Evolutionary conservation across 2,113 vertebrate species (phyloP).

Genomic region (Passer montanus): DNA sequence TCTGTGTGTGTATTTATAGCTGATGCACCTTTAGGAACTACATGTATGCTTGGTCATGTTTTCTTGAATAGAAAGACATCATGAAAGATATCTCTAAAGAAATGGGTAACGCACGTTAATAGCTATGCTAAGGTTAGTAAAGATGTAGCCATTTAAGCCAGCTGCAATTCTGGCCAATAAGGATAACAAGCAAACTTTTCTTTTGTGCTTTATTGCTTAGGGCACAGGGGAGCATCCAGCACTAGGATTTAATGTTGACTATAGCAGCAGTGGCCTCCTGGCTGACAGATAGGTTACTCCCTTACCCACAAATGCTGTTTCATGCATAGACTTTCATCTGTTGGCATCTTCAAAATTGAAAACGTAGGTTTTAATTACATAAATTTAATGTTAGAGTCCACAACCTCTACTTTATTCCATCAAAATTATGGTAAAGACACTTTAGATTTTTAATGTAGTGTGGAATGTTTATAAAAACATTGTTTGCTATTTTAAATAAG

Average conservation of each 20-base stretch:
- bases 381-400: not conserved
- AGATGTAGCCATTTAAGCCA: not conserved
- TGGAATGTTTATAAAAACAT: not conserved
- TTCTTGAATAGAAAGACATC: not conserved
- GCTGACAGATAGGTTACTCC: conserved; percentile 17
- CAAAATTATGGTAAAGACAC: not conserved
- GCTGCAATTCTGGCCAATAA: not conserved
- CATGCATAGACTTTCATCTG: not conserved
- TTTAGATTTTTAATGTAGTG: not conserved
- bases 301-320: not conserved
- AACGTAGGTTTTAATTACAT: not conserved
- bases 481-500: not conserved
- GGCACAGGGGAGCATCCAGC: not conserved
- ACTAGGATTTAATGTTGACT: conserved; percentile 30
- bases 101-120: not conserved
- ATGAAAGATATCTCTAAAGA: not conserved
- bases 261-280: not conserved
- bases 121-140: not conserved
- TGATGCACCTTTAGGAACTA: not conserved
- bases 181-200: not conserved
- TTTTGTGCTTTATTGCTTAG: not conserved
- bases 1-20: not conserved
- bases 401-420: not conserved
- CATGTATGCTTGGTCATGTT: not conserved
- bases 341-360: conserved; percentile 5